These are phyloP conservation scores for Virgularia gustaviana DNA, from an alignment of 92 coral and sea anemone species.

Conservation along the genomic window DNA sequence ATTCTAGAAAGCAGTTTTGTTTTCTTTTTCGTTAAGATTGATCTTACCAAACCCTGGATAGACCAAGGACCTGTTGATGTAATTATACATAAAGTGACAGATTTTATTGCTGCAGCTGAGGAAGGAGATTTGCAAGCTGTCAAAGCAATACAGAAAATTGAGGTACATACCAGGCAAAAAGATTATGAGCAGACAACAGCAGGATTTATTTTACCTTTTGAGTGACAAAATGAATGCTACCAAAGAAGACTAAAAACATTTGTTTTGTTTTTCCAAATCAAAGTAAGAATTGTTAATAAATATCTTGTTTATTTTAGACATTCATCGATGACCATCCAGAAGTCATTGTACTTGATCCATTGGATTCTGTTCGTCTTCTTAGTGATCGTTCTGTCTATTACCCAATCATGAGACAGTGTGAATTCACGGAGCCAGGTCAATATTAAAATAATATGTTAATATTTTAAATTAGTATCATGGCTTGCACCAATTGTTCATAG, in stretches of 20 bases:
- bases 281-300: too few relatives aligned
- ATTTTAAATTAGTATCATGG: too few relatives aligned
- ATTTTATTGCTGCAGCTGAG: constrained; percentile 85
- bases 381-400: constrained; percentile 83
- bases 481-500: too few relatives aligned
- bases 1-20: neutral
- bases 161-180: too few relatives aligned
- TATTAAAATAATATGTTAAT: too few relatives aligned
- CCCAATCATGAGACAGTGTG: constrained; percentile 94
- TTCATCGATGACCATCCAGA: constrained; percentile 79
- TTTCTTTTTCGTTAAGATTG: constrained; percentile 56
- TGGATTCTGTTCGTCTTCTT: constrained; percentile 83
- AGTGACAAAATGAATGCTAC: too few relatives aligned
- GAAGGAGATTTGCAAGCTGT: constrained; percentile 70
- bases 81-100: constrained; percentile 88
- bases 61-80: constrained; percentile 98
- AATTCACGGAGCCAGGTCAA: constrained; percentile 83
- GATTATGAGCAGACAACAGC: too few relatives aligned
- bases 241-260: too few relatives aligned
- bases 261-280: too few relatives aligned
- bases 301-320: constrained; percentile 39
- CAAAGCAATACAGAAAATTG: constrained; percentile 70
- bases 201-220: too few relatives aligned
- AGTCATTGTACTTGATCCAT: constrained; percentile 79
- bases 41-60: constrained; percentile 73